These are phyloP conservation scores for Rhagophthalmus giganteus DNA, from an alignment of 2,888 invertebrate genomes.

Conservation along the genomic window DNA sequence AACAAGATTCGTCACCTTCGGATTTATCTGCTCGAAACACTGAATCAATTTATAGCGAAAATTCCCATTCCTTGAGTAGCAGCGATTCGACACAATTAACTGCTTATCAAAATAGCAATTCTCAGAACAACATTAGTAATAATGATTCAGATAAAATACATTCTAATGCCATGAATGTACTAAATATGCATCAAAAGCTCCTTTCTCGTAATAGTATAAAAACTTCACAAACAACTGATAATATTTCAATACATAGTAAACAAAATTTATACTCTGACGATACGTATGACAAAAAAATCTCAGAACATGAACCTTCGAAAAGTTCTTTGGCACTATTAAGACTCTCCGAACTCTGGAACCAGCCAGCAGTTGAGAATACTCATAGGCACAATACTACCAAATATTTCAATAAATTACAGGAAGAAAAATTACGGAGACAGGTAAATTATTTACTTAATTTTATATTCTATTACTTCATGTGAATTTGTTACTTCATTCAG, in stretches of 20 bases:
- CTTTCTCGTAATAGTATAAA: constrained; percentile 22
- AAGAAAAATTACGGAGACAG: constrained; percentile 75
- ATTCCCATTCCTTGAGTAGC: constrained; percentile 32
- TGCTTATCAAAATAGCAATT: constrained; percentile 37
- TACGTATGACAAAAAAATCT: background rate
- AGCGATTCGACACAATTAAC: constrained; percentile 44
- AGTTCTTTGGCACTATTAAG: constrained; percentile 53
- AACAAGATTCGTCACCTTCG: constrained; percentile 4
- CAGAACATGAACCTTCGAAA: constrained; percentile 10
- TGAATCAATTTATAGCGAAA: constrained; percentile 16
- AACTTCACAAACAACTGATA: background rate
- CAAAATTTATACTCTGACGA: background rate
- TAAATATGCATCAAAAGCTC: constrained; percentile 41
- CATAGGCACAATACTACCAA: no score
- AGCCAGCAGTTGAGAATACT: constrained; percentile 37
- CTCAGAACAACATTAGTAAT: constrained; percentile 30
- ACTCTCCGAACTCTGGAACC: constrained; percentile 68
- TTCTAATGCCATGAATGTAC: constrained; percentile 40
- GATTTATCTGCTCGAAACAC: constrained; percentile 8
- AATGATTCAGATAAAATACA: constrained; percentile 26
- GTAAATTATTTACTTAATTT: constrained; percentile 57
- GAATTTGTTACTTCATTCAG: no score
- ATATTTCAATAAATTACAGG: constrained; percentile 63
- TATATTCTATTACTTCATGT: no score
- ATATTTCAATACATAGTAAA: background rate